Base-by-base conservation (phyloP, 2,888 invertebrate genomes). In the Gibbula magus region DNA sequence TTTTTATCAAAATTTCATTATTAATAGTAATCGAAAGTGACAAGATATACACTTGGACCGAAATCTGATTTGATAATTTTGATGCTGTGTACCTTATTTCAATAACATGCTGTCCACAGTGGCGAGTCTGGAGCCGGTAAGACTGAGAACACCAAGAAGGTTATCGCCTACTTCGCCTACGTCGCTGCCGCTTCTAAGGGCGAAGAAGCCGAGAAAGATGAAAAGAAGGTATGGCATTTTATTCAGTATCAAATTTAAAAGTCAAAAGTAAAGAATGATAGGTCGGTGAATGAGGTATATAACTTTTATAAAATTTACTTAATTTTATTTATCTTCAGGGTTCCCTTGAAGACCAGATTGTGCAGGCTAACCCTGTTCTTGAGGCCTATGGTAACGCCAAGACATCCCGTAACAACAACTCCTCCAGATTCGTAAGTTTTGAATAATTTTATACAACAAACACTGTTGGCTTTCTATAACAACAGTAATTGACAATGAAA, bases 61-160 rank as follows among this genome's bases (percentile, higher is more conserved):
- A 35, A 35, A 35, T 5, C 4, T 5, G 8, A 35, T 35, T 5
- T 35, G 35, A 35, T 35, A 5, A 35, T 35, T 35, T 3, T 35
- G n/a, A 45, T 5, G 20, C 8, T 22, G 8, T 29, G 8, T 4
- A 0, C 5, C 20, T n/a, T 22, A 45, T 4, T 10, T 45, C n/a
- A 74, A 8, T 4, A n/a, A 18, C 8, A n/a, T n/a, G 53, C 18
- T 79, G 7, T 61, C 51, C 4, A 8, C 82, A 96, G 96, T 94
- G 97, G 97, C 93, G 98, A 98, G 95, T 97, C 97, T 95, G 99
- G 99, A 95, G 99, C 99, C 94, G 99, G 98, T 95, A 99, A 99
- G 95, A 99, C 99, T 95, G 99, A 99, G 94, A 99, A 99, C 96
- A 99, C 99, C 95, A 99, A 99, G 95, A 99, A 99, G 94, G 99